Conservation (phyloP, 2,888 invertebrate genomes). For the Mesorhabditis spiculigera region DNA sequence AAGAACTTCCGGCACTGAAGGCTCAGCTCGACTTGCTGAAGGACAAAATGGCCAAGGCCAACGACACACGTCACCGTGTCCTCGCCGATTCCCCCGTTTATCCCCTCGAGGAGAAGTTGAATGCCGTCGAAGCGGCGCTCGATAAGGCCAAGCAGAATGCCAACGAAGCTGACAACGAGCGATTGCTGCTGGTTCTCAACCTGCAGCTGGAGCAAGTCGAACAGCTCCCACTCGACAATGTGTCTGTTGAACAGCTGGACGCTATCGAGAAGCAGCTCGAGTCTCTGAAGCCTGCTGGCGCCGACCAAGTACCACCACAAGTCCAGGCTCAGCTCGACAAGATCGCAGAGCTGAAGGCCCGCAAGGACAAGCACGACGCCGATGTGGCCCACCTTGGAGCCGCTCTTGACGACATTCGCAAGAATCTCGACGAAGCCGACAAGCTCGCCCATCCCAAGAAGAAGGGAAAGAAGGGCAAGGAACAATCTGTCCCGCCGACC, state of each 20-base stretch:
- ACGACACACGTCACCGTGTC: not conserved
- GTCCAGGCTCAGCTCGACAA: conserved; percentile 15
- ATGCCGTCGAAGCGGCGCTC: conserved; percentile 23
- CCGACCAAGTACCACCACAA: not conserved
- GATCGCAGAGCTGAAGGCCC: conserved; percentile 19
- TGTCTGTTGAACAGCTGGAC: conserved; percentile 21
- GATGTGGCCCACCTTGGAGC: conserved; percentile 18
- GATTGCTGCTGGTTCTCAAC: conserved; percentile 22
- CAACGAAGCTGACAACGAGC: conserved; percentile 26
- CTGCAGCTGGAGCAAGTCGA: conserved; percentile 27
- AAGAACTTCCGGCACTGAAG: not conserved
- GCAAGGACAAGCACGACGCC: conserved; percentile 22
- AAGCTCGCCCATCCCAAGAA: conserved; percentile 18
- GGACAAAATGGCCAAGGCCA: conserved; percentile 7
- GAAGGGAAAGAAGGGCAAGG: conserved; percentile 28
- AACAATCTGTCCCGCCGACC: conserved; percentile 1
- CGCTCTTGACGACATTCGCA: conserved; percentile 17
- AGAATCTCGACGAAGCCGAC: conserved; percentile 21
- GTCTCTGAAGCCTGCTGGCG: not conserved
- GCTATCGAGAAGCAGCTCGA: conserved; percentile 14
- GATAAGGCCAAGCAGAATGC: conserved; percentile 22
- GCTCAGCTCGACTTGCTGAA: conserved; percentile 9
- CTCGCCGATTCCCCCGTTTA: conserved; percentile 10
- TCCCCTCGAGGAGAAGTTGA: conserved; percentile 23
- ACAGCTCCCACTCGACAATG: conserved; percentile 22